Evolutionary conservation across 2,888 invertebrate genomes (phyloP), one percentile per base, ranked within the genome.

Genomic region (Trichopoda pennipes): DNA sequence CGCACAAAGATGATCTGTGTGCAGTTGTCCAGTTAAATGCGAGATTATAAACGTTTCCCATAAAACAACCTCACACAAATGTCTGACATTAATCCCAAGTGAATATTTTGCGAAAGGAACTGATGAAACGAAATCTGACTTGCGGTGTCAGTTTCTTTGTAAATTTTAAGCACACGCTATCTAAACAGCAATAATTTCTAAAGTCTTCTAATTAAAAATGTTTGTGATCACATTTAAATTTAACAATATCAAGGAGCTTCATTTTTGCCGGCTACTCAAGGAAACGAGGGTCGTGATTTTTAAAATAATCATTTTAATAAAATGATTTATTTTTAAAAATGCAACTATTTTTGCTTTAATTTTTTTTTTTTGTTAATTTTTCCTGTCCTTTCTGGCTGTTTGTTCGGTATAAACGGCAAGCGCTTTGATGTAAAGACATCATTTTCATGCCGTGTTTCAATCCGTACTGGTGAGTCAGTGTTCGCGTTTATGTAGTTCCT

Each of bases 21-120:
- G 21, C n/a, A n/a, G n/a, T 32, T 61, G 68, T 76, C 68, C 69
- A 64, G 63, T 64, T 72, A 78, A 78, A 49, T 63, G 23, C 28
- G 14, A 64, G 56, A 77, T 63, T 68, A 68, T 16, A n/a, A 63
- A 14, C 49, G 64, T 55, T 77, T 69, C 70, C 70, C 47, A 55
- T 69, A 69, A 63, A n/a, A 69, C 35, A 35, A 77, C 12, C 38
- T 55, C 49, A n/a, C 69, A 51, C 19, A 51, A 19, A 47, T 63
- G 69, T 55, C 77, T 49, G 70, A 56, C 70, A 70, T 47, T 12
- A 12, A 12, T 14, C 44, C n/a, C 47, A 8, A n/a, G 17, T 32
- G 32, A 49, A 64, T 35, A 4, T 64, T n/a, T 56, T 74, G 47
- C 21, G 1, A 14, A 19, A n/a, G 44, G n/a, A 47, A 19, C 9